Percentiles rank a stretch among this genome's conserved stretches.
phyloP scores from a whole-genome alignment of 2,888 invertebrate species.

The Drosophila melanosoma region DNA sequence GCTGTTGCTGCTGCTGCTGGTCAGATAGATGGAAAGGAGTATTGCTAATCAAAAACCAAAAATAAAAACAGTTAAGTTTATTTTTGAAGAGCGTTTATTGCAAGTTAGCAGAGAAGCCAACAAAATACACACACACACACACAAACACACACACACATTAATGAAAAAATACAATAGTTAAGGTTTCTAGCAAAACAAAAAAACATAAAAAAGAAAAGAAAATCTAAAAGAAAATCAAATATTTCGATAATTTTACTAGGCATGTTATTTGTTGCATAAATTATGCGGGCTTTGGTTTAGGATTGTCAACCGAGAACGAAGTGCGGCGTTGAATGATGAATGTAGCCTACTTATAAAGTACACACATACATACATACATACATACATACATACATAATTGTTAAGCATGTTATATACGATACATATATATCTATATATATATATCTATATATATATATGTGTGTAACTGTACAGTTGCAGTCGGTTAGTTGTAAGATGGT shows the following conservation, averaged over 20 bases:
- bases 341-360: slow-evolving; percentile 42
- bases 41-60: background rate
- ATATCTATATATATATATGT: slow-evolving; percentile 16
- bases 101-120: slow-evolving; percentile 25
- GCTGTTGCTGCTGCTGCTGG: slow-evolving; percentile 54
- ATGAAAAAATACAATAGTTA: slow-evolving; percentile 59
- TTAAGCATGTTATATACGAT: slow-evolving; percentile 51
- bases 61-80: slow-evolving; percentile 51
- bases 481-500: slow-evolving; percentile 42
- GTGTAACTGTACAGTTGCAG: slow-evolving; percentile 31
- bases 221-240: slow-evolving; percentile 17
- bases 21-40: slow-evolving; percentile 73
- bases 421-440: slow-evolving; percentile 30
- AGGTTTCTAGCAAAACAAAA: slow-evolving; percentile 63
- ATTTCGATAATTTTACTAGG: slow-evolving; percentile 24
- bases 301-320: slow-evolving; percentile 1
- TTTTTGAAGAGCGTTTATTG: slow-evolving; percentile 45
- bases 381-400: slow-evolving; percentile 44
- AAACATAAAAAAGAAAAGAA: background rate
- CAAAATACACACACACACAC: slow-evolving; percentile 31
- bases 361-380: slow-evolving; percentile 40
- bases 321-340: slow-evolving; percentile 2
- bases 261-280: slow-evolving; percentile 59
- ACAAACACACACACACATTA: slow-evolving; percentile 15
- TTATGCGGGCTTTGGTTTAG: slow-evolving; percentile 43